These are phyloP conservation scores for Drosophila lacertosa DNA, from an alignment of 1,140 invertebrate genomes.

Conservation along the genomic window DNA sequence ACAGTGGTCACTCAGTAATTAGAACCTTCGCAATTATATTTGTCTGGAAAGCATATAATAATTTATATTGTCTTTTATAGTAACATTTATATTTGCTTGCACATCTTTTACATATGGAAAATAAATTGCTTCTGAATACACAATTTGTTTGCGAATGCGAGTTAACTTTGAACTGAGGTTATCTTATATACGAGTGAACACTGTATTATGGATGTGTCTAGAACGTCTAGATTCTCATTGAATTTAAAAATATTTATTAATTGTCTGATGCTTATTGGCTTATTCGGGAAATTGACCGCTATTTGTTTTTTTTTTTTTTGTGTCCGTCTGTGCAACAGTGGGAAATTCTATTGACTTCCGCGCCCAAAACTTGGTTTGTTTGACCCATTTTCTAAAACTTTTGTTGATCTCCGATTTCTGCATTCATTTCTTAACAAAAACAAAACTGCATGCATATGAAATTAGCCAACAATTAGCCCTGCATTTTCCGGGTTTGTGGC, in stretches of 20 bases:
- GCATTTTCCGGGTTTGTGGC: constrained; percentile 56
- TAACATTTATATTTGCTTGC: no score
- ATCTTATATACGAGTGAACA: background rate
- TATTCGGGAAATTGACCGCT: constrained; percentile 53
- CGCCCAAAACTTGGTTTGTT: constrained; percentile 43
- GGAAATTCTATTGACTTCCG: constrained; percentile 49
- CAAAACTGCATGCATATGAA: constrained; percentile 12
- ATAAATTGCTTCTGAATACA: background rate
- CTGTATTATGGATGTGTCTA: constrained; percentile 18
- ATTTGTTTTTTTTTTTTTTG: no score
- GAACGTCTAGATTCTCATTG: constrained; percentile 31
- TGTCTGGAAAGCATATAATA: no score
- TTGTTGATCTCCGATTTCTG: constrained; percentile 62
- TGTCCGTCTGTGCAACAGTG: constrained; percentile 16
- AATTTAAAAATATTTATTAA: constrained; percentile 37
- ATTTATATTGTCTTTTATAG: no score
- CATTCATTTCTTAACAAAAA: constrained; percentile 60
- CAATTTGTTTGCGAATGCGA: background rate
- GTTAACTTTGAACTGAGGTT: background rate
- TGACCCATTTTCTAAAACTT: constrained; percentile 44
- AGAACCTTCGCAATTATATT: background rate
- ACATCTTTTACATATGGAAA: no score
- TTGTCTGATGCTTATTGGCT: constrained; percentile 29
- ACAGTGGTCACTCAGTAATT: constrained; percentile 7
- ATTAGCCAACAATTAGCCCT: constrained; percentile 55